Base-by-base conservation (phyloP, 1,140 invertebrate species). In the Ceratina japonica region DNA sequence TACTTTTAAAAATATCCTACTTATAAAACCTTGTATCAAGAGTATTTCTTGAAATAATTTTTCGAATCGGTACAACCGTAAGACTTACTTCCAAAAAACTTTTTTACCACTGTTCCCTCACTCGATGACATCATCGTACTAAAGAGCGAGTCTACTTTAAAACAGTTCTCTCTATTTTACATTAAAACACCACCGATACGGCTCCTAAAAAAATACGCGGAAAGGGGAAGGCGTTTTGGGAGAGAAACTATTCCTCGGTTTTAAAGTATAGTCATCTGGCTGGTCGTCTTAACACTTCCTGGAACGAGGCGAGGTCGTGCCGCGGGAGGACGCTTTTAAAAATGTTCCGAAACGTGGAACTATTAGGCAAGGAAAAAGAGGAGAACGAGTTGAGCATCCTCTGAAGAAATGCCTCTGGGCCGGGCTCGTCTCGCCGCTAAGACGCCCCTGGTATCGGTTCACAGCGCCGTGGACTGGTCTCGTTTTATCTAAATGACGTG, bases 401-500 rank as follows among this genome's bases (percentile, higher is more conserved):
- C 73, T 13, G 37, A 66, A 83, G 79, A 86, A 87, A 83, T 84
- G 83, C 76, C 65, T 79, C 72, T 52, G 44, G 71, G 5, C 10
- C 37, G 37, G 37, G 58, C n/a, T 24, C 61, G 83, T 83, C 86
- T 77, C 85, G 85, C 66, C 86, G 83, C 27, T 63, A n/a, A 83
- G 86, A 86, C 86, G 83, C 83, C 81, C 83, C 80, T 70, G 69
- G 66, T 83, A 86, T 85, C 84, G 54, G 61, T 56, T n/a, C 22
- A 71, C 76, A 61, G 79, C 68, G 80, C 81, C 73, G 80, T 77
- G 82, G 83, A 79, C 66, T 80, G 80, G 69, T 62, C 80, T 52
- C 59, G 69, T 78, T 86, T 90, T 90, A 91, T 91, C 90, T 90
- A 90, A 90, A 91, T 89, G 81, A 90, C 88, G 89, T 90, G 89